These are phyloP conservation scores for Paracanthobrama guichenoti DNA, from an alignment of 2,113 vertebrate species.

Conservation along the genomic window DNA sequence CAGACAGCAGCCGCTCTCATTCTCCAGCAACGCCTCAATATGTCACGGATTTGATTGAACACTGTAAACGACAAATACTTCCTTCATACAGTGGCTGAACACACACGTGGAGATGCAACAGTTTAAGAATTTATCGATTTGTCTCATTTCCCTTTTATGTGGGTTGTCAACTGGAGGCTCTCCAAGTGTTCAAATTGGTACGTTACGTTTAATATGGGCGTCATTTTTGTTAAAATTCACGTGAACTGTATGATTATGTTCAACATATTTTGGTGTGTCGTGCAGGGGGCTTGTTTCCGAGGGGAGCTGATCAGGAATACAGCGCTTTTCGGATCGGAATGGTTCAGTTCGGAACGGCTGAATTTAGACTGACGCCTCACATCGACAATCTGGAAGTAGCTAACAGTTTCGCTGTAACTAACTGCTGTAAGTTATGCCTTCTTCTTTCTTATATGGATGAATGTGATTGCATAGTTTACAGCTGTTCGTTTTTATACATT, in stretches of 20 bases:
- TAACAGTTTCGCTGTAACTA: slow-evolving; percentile 98
- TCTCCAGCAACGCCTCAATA: slow-evolving; percentile 60
- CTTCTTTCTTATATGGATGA: slow-evolving; percentile 4
- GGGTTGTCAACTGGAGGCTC: slow-evolving; percentile 87
- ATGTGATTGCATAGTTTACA: background rate
- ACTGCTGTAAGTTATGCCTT: slow-evolving; percentile 89
- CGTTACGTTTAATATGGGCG: slow-evolving; percentile 78
- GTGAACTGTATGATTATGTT: slow-evolving; percentile 18
- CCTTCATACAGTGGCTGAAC: slow-evolving; percentile 50
- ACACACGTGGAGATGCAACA: slow-evolving; percentile 89
- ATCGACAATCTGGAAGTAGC: slow-evolving; percentile 99
- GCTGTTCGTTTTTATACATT: background rate
- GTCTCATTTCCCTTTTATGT: slow-evolving; percentile 86
- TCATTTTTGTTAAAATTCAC: slow-evolving; percentile 83
- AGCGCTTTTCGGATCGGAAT: slow-evolving; percentile 98
- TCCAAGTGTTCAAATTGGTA: slow-evolving; percentile 97
- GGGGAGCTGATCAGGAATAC: slow-evolving; percentile 98
- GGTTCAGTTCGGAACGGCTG: slow-evolving; percentile 92
- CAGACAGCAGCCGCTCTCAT: slow-evolving; percentile 55
- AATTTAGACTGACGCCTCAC: slow-evolving; percentile 95
- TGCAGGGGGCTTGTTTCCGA: slow-evolving; percentile 94
- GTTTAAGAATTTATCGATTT: slow-evolving; percentile 88
- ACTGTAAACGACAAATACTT: background rate
- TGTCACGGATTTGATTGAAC: slow-evolving; percentile 82
- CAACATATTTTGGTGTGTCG: slow-evolving; percentile 43